A percentile compares a stretch with the other conserved stretches of the same genome.
These are phyloP conservation scores for Enteromius argenteus DNA, from an alignment of 2,797 vertebrate species.

Conservation along the genomic window DNA sequence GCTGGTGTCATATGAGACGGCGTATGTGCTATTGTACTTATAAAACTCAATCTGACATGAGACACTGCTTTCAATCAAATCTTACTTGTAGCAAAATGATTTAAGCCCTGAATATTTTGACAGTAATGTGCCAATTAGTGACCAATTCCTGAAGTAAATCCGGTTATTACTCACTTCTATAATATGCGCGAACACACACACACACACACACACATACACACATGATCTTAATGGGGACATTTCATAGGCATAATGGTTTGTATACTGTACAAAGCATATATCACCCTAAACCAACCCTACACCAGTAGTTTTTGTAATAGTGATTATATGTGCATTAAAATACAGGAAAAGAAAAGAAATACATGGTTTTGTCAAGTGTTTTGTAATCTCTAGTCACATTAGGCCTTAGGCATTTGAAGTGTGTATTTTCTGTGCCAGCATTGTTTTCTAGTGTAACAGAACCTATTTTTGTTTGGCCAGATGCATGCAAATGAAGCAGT, in stretches of 20 bases:
- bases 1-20: constrained; percentile 58
- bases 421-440: not conserved
- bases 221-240: not conserved
- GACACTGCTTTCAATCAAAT: constrained; percentile 52
- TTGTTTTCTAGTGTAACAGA: not conserved
- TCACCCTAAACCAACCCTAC: no score
- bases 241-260: no score
- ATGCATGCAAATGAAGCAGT: not conserved
- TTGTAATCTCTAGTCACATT: not conserved
- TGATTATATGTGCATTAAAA: not conserved
- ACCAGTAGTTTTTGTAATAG: not conserved
- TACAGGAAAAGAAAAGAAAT: no score
- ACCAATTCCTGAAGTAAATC: constrained; percentile 18
- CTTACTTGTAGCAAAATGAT: constrained; percentile 53
- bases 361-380: not conserved
- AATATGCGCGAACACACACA: not conserved
- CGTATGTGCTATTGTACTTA: constrained; percentile 62
- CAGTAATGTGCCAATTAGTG: constrained; percentile 11
- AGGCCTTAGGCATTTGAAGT: not conserved
- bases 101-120: constrained; percentile 34
- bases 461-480: not conserved
- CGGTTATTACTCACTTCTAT: not conserved
- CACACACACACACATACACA: not conserved
- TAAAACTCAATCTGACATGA: constrained; percentile 67
- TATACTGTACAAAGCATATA: no score